These are phyloP conservation scores for Montifringilla adamsi DNA, from an alignment of 2,113 vertebrate species.

Conservation along the genomic window DNA sequence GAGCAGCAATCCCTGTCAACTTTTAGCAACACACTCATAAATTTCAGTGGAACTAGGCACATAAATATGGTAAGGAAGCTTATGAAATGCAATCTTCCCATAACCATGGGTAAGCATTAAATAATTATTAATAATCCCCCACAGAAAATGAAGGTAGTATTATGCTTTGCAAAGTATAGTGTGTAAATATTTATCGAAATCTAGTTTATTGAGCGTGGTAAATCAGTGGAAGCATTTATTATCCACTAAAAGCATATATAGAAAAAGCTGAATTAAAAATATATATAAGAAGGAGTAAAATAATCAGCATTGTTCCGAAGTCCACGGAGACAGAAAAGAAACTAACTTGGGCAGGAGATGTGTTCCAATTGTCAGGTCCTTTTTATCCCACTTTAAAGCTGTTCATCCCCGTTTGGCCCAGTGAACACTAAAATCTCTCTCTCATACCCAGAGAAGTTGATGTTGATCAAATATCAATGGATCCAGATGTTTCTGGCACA, in stretches of 20 bases:
- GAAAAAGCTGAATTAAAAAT: not conserved
- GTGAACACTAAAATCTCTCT: not conserved
- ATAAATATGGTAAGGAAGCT: not conserved
- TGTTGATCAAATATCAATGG: not conserved
- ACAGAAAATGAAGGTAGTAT: not conserved
- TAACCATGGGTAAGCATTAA: not conserved
- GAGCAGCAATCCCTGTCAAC: not conserved
- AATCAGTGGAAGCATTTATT: not conserved
- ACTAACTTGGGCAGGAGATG: not conserved
- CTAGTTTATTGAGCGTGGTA: not conserved
- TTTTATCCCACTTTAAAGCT: not conserved
- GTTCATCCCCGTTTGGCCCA: not conserved
- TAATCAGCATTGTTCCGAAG: not conserved
- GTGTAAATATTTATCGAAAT: not conserved
- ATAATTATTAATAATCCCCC: not conserved
- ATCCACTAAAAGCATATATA: not conserved
- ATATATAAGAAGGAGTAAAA: not conserved
- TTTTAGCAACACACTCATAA: not conserved
- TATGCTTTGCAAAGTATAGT: not conserved
- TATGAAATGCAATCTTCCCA: not conserved
- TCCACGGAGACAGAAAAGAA: accelerated
- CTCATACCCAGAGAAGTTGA: not conserved
- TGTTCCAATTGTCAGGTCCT: not conserved
- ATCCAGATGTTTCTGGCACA: not conserved
- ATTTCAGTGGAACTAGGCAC: not conserved